phyloP scores from a whole-genome alignment of 2,113 vertebrate species.

The Daboia siamensis region DNA sequence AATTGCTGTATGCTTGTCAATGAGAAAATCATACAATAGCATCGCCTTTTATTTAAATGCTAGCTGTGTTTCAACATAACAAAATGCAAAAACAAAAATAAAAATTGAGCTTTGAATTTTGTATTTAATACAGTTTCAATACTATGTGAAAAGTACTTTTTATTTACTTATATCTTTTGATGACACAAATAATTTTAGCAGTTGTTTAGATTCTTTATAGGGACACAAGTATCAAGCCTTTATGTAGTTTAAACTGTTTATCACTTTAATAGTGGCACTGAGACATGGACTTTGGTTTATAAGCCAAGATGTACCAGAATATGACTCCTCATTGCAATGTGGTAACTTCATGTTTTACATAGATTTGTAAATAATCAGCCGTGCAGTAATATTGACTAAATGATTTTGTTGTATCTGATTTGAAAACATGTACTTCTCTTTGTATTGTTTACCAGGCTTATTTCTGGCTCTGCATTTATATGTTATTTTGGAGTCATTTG shows the following conservation, averaged over 20 bases:
- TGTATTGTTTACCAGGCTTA: slow-evolving; percentile 34
- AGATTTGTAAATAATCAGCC: slow-evolving; percentile 70
- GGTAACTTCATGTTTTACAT: slow-evolving; percentile 69
- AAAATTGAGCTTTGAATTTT: slow-evolving; percentile 59
- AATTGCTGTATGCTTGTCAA: slow-evolving; percentile 59
- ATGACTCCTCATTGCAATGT: slow-evolving; percentile 68
- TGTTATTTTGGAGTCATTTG: slow-evolving; percentile 3
- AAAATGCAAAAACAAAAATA: slow-evolving; percentile 52
- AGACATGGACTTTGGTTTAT: slow-evolving; percentile 69
- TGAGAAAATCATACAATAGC: not conserved
- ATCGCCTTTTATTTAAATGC: slow-evolving; percentile 44
- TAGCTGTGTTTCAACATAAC: slow-evolving; percentile 54
- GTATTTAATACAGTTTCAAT: slow-evolving; percentile 45
- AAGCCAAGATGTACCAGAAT: slow-evolving; percentile 67
- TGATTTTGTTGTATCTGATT: slow-evolving; percentile 46
- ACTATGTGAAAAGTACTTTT: slow-evolving; percentile 74
- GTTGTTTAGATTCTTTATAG: slow-evolving; percentile 78
- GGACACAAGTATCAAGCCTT: slow-evolving; percentile 71
- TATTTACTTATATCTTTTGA: slow-evolving; percentile 63
- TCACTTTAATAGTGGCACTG: slow-evolving; percentile 74
- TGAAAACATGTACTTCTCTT: slow-evolving; percentile 33
- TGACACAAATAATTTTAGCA: slow-evolving; percentile 81
- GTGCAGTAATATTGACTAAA: slow-evolving; percentile 60
- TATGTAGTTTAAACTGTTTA: slow-evolving; percentile 79
- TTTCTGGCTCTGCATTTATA: not conserved